Evolutionary conservation across 2,888 invertebrate genomes (phyloP).

Genomic region (Tupiocoris notatus): DNA sequence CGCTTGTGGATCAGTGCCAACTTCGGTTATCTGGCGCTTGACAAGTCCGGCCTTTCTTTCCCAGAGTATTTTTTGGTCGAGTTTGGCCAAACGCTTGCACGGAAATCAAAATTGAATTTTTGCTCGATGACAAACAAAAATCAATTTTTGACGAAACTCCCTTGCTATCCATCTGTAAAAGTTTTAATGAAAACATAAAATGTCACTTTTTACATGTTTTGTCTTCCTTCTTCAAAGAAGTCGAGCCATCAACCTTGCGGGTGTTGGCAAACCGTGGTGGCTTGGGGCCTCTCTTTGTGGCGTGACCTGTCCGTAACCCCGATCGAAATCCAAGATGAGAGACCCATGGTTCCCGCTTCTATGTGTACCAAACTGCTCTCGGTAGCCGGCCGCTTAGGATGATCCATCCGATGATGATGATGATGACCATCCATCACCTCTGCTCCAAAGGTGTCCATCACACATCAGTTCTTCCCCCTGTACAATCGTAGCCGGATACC

Average conservation of each 20-base stretch:
- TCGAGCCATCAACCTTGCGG: conserved; percentile 32
- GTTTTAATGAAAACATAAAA: conserved; percentile 19
- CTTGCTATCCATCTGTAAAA: no score
- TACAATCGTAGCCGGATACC: conserved; percentile 28
- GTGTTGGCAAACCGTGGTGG: conserved; percentile 11
- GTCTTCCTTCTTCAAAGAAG: conserved; percentile 40
- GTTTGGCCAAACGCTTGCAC: not conserved
- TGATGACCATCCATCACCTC: conserved; percentile 22
- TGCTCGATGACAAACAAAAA: not conserved
- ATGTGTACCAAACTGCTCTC: conserved; percentile 29
- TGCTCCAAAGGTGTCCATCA: conserved; percentile 9
- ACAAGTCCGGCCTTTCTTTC: not conserved
- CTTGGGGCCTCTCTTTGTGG: conserved; percentile 22
- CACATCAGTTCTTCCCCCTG: not conserved
- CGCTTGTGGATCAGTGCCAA: no score
- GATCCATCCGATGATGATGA: conserved; percentile 16
- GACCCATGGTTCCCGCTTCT: conserved; percentile 12
- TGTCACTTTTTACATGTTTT: conserved; percentile 38
- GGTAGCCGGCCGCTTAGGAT: conserved; percentile 32
- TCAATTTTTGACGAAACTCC: not conserved
- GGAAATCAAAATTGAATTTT: no score
- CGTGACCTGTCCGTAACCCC: conserved; percentile 31
- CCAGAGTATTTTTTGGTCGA: not conserved
- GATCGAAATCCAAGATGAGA: conserved; percentile 25
- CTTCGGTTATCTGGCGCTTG: no score